phyloP scores from a whole-genome alignment of 2,797 vertebrate genomes.

The Trematomus bernacchii region DNA sequence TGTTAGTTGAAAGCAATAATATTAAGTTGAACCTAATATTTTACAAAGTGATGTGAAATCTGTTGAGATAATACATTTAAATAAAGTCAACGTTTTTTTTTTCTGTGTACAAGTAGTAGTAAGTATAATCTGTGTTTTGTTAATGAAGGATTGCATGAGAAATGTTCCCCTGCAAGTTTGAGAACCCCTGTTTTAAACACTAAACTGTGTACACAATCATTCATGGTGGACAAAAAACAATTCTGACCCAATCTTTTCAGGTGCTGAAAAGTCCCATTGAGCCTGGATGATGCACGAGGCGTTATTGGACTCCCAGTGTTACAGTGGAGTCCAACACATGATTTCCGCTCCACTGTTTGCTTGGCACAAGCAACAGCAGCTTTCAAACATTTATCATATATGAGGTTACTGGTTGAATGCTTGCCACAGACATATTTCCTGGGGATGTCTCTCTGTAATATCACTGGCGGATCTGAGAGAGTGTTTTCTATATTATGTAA shows the following conservation, averaged over 20 bases:
- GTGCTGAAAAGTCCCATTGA: conserved; percentile 4
- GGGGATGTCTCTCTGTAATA: conserved; percentile 7
- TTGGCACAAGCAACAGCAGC: background rate
- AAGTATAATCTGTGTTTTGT: too few species aligned
- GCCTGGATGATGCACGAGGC: background rate
- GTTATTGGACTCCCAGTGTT: background rate
- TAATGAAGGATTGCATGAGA: too few species aligned
- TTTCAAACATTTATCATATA: conserved; percentile 15
- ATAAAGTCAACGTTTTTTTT: too few species aligned
- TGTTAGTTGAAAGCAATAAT: too few species aligned
- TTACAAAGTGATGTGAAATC: too few species aligned
- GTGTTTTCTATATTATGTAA: background rate
- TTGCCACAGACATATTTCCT: conserved; percentile 30
- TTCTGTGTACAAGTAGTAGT: too few species aligned
- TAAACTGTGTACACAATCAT: background rate
- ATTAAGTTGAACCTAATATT: too few species aligned
- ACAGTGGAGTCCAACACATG: conserved; percentile 4
- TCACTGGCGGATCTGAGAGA: background rate
- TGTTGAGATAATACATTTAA: too few species aligned
- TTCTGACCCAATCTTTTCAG: background rate
- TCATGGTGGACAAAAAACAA: background rate
- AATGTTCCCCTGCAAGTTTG: too few species aligned
- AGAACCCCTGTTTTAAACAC: background rate
- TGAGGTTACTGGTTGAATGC: conserved; percentile 49
- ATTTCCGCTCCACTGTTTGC: conserved; percentile 31